A percentile compares a stretch with the other conserved stretches of the same genome.
These are phyloP conservation scores for Hybos culiciformis DNA, from an alignment of 2,888 invertebrate genomes.

Conservation along the genomic window DNA sequence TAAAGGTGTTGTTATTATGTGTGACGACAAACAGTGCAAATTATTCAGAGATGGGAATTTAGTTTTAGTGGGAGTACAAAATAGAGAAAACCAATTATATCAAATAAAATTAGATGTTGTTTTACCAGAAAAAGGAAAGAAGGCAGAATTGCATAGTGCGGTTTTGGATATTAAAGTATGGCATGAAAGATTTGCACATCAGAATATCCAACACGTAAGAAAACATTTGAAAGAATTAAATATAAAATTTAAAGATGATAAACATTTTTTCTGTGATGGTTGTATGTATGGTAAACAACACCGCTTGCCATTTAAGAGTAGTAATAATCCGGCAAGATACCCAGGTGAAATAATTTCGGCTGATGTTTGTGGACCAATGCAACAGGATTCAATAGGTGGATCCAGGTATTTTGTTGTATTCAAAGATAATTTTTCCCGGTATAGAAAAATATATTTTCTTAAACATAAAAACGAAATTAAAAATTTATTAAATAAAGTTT, in stretches of 20 bases:
- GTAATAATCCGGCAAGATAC: not conserved
- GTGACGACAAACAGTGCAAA: slow-evolving; percentile 4
- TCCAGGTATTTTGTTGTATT: not conserved
- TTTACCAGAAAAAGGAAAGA: not conserved
- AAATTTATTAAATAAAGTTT: not conserved
- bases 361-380: not conserved
- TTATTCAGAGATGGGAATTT: slow-evolving; percentile 1
- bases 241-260: not conserved
- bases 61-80: slow-evolving; percentile 1
- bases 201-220: not conserved
- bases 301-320: not conserved
- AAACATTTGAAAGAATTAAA: not conserved
- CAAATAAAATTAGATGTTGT: not conserved
- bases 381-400: not conserved
- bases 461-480: not conserved
- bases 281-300: not conserved
- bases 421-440: not conserved
- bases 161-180: not conserved
- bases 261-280: not conserved
- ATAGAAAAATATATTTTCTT: not conserved
- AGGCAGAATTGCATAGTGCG: not conserved
- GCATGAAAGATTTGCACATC: not conserved
- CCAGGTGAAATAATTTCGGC: not conserved
- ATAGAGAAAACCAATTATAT: not conserved
- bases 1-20: slow-evolving; percentile 7